A percentile compares a stretch with the other conserved stretches of the same genome.
These are phyloP conservation scores for Auanema freiburgensis DNA, from an alignment of 2,888 invertebrate species.

Conservation along the genomic window DNA sequence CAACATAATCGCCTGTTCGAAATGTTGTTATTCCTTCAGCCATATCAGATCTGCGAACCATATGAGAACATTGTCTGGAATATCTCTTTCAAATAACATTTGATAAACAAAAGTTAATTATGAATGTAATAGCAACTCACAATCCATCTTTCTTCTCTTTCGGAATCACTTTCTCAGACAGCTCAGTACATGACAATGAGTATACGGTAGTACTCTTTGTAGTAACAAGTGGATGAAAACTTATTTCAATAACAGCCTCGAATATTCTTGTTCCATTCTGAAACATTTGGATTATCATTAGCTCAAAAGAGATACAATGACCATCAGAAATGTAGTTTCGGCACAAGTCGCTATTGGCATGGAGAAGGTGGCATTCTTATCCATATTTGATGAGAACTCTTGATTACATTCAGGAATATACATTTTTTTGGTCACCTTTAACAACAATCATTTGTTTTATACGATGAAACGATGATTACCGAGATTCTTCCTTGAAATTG, in stretches of 20 bases:
- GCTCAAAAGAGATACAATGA: not conserved
- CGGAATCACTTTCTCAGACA: not conserved
- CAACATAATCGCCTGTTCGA: constrained; percentile 44
- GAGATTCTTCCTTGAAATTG: constrained; percentile 44
- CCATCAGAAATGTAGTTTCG: constrained; percentile 29
- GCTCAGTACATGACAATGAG: constrained; percentile 38
- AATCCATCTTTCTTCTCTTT: no score
- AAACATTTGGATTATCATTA: constrained; percentile 10
- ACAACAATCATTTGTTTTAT: not conserved
- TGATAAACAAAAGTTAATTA: constrained; percentile 5
- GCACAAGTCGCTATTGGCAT: constrained; percentile 33
- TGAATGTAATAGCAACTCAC: not conserved
- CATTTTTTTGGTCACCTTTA: constrained; percentile 33
- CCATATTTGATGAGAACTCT: constrained; percentile 38
- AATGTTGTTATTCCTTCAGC: constrained; percentile 42
- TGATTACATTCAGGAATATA: constrained; percentile 38
- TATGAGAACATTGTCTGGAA: constrained; percentile 38
- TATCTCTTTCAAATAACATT: not conserved
- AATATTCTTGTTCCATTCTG: constrained; percentile 48
- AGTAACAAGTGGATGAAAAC: constrained; percentile 50
- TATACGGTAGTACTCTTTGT: constrained; percentile 42
- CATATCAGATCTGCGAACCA: constrained; percentile 38
- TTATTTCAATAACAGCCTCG: constrained; percentile 40
- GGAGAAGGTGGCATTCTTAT: constrained; percentile 33
- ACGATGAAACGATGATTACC: constrained; percentile 12